These are phyloP conservation scores for Prorops nasuta DNA, from an alignment of 1,140 invertebrate genomes.

Conservation along the genomic window DNA sequence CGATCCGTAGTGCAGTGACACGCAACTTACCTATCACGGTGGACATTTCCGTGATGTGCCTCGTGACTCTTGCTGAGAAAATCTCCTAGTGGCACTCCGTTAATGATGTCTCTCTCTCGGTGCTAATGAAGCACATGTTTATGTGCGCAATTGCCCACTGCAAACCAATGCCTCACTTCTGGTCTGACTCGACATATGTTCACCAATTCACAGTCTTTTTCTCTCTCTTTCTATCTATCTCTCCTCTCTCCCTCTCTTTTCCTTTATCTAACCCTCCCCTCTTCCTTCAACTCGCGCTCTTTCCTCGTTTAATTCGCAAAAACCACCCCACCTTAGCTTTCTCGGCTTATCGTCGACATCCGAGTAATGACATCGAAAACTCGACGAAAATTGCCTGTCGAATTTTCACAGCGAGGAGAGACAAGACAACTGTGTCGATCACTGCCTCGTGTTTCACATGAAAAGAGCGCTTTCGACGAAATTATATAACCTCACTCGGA, in stretches of 20 bases:
- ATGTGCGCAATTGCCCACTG: too few species aligned
- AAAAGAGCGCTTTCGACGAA: constrained; percentile 20
- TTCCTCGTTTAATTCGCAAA: not conserved
- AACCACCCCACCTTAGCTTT: not conserved
- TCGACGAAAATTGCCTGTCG: not conserved
- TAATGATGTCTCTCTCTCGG: too few species aligned
- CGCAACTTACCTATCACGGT: too few species aligned
- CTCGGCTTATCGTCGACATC: not conserved
- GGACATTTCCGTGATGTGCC: too few species aligned
- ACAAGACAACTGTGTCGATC: too few species aligned
- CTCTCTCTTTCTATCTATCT: not conserved
- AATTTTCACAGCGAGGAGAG: not conserved
- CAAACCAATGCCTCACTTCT: constrained; percentile 30
- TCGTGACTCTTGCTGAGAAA: too few species aligned
- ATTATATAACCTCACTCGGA: constrained; percentile 40
- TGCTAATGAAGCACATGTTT: too few species aligned
- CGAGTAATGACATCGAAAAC: not conserved
- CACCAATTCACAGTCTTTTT: too few species aligned
- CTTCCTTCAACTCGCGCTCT: constrained; percentile 22
- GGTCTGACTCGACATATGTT: constrained; percentile 27
- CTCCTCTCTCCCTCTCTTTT: not conserved
- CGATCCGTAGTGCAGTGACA: too few species aligned
- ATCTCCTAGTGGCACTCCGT: too few species aligned
- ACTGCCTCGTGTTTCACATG: constrained; percentile 10
- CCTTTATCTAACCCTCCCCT: not conserved